Evolutionary conservation across 1,140 invertebrate species (phyloP).

Genomic region (Chrysomallon squamiferum): DNA sequence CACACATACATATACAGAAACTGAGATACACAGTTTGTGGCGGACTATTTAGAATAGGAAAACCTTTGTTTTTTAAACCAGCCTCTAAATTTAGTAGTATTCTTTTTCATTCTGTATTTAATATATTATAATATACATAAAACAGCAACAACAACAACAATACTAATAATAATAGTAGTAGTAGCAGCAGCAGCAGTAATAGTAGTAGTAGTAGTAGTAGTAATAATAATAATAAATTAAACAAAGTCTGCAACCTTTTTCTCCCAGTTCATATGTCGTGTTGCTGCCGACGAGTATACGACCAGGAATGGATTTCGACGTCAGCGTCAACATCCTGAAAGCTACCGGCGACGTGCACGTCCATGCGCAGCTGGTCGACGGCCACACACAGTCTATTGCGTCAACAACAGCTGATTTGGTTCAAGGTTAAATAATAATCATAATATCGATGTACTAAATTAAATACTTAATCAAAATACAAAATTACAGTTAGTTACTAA

Average conservation of each 20-base stretch:
- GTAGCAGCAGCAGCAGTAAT: not conserved
- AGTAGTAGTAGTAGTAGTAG: not conserved
- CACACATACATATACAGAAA: no score
- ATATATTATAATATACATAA: no score
- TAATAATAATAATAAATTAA: no score
- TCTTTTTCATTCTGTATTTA: no score
- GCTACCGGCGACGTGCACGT: slow-evolving; percentile 34
- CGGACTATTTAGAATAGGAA: no score
- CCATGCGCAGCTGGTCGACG: slow-evolving; percentile 8
- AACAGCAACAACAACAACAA: not conserved
- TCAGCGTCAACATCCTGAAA: slow-evolving; percentile 50
- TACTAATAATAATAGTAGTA: not conserved
- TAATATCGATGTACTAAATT: no score
- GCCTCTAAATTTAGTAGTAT: no score
- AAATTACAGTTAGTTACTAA: no score
- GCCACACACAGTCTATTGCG: not conserved
- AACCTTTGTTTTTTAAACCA: no score
- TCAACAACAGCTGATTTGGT: not conserved
- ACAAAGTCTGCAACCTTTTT: not conserved
- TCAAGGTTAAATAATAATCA: no score
- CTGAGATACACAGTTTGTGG: no score
- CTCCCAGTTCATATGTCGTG: slow-evolving; percentile 44
- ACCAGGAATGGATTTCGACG: slow-evolving; percentile 36
- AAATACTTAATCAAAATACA: no score
- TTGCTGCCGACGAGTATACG: slow-evolving; percentile 39